phyloP scores from a whole-genome alignment of 2,888 invertebrate genomes.

The Sicus ferrugineus region DNA sequence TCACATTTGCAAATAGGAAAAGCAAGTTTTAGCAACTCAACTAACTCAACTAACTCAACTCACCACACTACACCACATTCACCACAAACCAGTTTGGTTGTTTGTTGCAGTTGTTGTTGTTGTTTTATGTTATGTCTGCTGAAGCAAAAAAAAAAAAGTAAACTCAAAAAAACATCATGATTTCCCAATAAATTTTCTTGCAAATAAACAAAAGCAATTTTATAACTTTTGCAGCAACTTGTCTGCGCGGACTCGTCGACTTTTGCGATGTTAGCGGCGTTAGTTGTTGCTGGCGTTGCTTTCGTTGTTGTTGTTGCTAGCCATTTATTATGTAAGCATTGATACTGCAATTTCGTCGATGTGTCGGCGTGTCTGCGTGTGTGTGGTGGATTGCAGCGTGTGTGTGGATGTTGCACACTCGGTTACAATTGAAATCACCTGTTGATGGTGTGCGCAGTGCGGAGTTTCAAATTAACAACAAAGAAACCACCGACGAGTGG shows the following conservation, averaged over 20 bases:
- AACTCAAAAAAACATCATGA: conserved; percentile 23
- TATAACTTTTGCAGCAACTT: not conserved
- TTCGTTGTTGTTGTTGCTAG: not conserved
- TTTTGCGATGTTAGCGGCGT: not conserved
- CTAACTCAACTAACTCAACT: too few species aligned
- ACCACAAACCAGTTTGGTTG: too few species aligned
- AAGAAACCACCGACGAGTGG: not conserved
- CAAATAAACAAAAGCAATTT: conserved; percentile 4
- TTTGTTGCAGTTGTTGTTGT: too few species aligned
- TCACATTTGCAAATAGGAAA: too few species aligned
- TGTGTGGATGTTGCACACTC: too few species aligned
- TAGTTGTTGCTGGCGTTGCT: not conserved
- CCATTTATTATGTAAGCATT: conserved; percentile 36
- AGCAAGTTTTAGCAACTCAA: too few species aligned
- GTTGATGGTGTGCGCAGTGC: not conserved
- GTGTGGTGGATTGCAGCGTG: too few species aligned
- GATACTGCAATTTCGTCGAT: conserved; percentile 31
- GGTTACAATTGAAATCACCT: too few species aligned
- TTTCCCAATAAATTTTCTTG: conserved; percentile 19
- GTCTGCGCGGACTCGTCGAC: not conserved
- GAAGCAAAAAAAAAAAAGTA: not conserved
- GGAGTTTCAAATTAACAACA: not conserved
- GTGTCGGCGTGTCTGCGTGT: not conserved
- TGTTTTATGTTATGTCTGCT: too few species aligned
- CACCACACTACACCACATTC: too few species aligned